These are phyloP conservation scores for Spodoptera exigua DNA, from an alignment of 2,888 invertebrate species.

Conservation along the genomic window DNA sequence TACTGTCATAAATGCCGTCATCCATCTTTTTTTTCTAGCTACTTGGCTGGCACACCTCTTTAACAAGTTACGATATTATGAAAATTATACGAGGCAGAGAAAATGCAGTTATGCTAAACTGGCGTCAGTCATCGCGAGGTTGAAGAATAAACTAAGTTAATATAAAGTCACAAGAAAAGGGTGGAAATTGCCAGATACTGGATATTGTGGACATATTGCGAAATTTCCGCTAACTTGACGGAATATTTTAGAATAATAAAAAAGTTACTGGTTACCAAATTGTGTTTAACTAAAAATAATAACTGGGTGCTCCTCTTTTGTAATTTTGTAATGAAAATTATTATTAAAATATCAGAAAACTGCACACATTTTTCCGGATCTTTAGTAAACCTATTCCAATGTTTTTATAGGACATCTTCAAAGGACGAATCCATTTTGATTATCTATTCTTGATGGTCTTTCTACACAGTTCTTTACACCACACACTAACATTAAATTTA, in stretches of 20 bases:
- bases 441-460: too few relatives aligned
- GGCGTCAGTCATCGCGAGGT: constrained; percentile 26
- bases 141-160: constrained; percentile 18
- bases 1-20: constrained; percentile 29
- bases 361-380: not conserved
- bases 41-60: constrained; percentile 33
- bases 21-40: constrained; percentile 36
- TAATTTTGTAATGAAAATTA: too few relatives aligned
- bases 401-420: too few relatives aligned
- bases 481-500: too few relatives aligned
- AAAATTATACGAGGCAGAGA: constrained; percentile 37
- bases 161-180: constrained; percentile 5
- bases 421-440: too few relatives aligned
- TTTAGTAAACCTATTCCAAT: not conserved
- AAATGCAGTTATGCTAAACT: constrained; percentile 42
- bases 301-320: too few relatives aligned
- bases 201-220: constrained; percentile 12
- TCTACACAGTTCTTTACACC: too few relatives aligned
- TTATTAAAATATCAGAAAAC: too few relatives aligned
- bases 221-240: too few relatives aligned
- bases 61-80: constrained; percentile 36
- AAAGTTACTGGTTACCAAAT: too few relatives aligned
- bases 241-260: too few relatives aligned
- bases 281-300: too few relatives aligned
- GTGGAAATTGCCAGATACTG: not conserved